Conservation (phyloP, 37 sponge, comb jelly and placozoan species). For the Ephydatia muelleri region DNA sequence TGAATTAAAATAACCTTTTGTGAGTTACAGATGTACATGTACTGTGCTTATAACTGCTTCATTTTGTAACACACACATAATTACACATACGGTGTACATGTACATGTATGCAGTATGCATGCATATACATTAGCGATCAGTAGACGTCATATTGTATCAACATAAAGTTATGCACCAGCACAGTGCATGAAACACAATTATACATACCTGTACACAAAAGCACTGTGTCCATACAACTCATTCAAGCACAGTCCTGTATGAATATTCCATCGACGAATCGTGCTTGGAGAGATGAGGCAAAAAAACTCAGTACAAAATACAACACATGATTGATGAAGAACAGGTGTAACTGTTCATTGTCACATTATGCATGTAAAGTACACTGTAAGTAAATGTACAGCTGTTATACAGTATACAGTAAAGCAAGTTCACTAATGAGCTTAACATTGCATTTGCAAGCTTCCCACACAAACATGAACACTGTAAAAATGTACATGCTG, state of each 20-base stretch:
- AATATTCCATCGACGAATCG: conserved; percentile 69
- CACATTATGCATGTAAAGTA: too few relatives aligned
- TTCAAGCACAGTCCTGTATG: conserved; percentile 64
- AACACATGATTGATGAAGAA: too few relatives aligned
- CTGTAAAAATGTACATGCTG: too few relatives aligned
- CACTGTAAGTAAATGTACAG: too few relatives aligned
- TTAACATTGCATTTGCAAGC: too few relatives aligned
- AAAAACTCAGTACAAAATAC: background rate
- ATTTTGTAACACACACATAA: background rate
- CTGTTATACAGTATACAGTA: too few relatives aligned
- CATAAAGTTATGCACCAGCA: background rate
- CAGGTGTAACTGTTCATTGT: too few relatives aligned
- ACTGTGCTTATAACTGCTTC: background rate
- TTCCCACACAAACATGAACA: too few relatives aligned
- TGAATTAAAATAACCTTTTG: too few relatives aligned
- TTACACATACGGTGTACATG: background rate
- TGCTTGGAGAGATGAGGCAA: conserved; percentile 17
- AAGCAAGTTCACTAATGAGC: too few relatives aligned
- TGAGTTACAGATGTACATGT: background rate
- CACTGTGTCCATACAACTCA: conserved; percentile 61
- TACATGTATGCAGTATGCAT: background rate
- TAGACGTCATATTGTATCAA: background rate
- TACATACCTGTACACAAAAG: conserved; percentile 74
- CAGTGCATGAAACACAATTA: background rate
- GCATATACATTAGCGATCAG: background rate